phyloP scores from a whole-genome alignment of 2,888 invertebrate genomes.

The Syrista parreyssii region DNA sequence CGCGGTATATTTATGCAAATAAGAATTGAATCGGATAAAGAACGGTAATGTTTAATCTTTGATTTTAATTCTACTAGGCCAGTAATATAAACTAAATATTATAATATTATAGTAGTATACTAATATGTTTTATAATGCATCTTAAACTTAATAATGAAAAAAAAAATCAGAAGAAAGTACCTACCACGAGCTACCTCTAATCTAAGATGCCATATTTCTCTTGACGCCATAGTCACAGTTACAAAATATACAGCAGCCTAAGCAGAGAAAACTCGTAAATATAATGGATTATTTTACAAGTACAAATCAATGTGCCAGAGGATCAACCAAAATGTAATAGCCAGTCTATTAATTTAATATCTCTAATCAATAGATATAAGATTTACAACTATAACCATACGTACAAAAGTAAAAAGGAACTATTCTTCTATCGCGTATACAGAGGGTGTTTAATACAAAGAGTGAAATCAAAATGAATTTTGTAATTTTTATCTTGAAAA shows the following conservation, averaged over 20 bases:
- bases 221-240: not conserved
- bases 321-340: not conserved
- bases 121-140: not conserved
- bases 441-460: not conserved
- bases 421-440: not conserved
- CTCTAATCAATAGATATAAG: conserved; percentile 3
- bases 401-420: not conserved
- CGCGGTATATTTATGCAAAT: not conserved
- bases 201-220: not conserved
- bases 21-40: not conserved
- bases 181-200: not conserved
- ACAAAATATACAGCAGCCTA: not conserved
- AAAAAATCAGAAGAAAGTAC: not conserved
- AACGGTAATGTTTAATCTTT: too few species aligned
- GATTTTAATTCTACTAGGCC: not conserved
- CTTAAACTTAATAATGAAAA: not conserved
- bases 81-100: not conserved
- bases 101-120: not conserved
- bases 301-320: conserved; percentile 6
- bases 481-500: conserved; percentile 4
- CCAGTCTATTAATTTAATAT: not conserved
- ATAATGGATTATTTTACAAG: not conserved
- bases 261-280: not conserved
- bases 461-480: conserved; percentile 2
- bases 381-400: not conserved